These are phyloP conservation scores for Thymelicus sylvestris DNA, from an alignment of 2,888 invertebrate species.

Conservation along the genomic window DNA sequence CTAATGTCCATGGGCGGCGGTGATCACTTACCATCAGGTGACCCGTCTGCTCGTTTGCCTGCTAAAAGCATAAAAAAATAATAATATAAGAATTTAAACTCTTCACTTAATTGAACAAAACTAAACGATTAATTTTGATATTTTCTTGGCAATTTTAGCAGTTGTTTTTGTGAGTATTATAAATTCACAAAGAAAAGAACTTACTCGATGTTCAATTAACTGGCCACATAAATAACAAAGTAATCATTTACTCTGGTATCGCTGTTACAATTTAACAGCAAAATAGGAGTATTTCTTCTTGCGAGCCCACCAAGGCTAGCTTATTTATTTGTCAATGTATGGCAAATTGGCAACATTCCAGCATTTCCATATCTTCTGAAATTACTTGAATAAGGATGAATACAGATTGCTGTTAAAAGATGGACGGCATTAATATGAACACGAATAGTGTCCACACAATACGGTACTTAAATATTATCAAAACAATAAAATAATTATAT, in stretches of 20 bases:
- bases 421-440: background rate
- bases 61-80: too few species aligned
- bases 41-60: too few species aligned
- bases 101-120: too few species aligned
- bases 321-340: conserved; percentile 53
- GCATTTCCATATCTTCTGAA: conserved; percentile 51
- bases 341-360: conserved; percentile 57
- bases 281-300: conserved; percentile 41
- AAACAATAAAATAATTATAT: too few species aligned
- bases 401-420: background rate
- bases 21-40: too few species aligned
- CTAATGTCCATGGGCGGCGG: too few species aligned
- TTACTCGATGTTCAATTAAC: background rate
- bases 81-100: too few species aligned
- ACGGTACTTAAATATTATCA: background rate
- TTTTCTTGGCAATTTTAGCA: too few species aligned
- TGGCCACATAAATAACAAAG: background rate
- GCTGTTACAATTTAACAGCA: background rate
- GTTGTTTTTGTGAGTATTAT: too few species aligned
- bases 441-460: background rate
- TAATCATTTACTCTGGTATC: too few species aligned
- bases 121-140: too few species aligned
- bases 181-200: background rate
- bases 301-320: conserved; percentile 49
- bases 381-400: conserved; percentile 27